Conservation (phyloP, 2,797 vertebrate species). For the Acrossocheilus fasciatus region DNA sequence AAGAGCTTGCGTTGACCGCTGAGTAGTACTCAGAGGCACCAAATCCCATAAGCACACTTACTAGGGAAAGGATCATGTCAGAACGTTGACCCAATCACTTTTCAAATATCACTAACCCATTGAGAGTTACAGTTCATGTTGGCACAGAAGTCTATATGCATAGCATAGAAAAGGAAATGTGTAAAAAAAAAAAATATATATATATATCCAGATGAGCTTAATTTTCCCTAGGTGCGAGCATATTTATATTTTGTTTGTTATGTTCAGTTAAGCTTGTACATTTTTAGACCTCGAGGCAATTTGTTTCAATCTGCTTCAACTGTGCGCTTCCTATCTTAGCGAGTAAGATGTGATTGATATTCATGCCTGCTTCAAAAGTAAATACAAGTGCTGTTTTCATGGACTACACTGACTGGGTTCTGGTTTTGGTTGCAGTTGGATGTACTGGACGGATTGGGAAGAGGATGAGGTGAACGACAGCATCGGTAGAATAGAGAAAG, state of each 20-base stretch:
- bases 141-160: constrained; percentile 11
- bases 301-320: constrained; percentile 22
- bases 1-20: constrained; percentile 66
- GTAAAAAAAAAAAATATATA: background rate
- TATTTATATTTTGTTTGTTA: constrained; percentile 17
- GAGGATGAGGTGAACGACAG: constrained; percentile 98
- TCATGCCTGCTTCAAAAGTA: background rate
- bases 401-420: background rate
- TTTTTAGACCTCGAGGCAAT: background rate
- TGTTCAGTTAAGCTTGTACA: background rate
- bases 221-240: background rate
- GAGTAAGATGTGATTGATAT: background rate
- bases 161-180: background rate
- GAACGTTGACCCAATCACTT: constrained; percentile 71
- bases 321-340: background rate
- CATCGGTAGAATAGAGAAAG: constrained; percentile 95
- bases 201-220: constrained; percentile 9
- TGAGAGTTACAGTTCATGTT: constrained; percentile 59
- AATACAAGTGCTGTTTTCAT: background rate
- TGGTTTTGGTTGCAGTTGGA: constrained; percentile 84
- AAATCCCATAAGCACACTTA: constrained; percentile 71
- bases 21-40: constrained; percentile 67
- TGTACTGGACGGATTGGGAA: constrained; percentile 99
- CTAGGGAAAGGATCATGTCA: constrained; percentile 72
- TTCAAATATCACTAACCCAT: constrained; percentile 66